Evolutionary conservation across 2,113 vertebrate species (phyloP), one percentile per base, ranked within the genome.

Genomic region (Gallinago media): DNA sequence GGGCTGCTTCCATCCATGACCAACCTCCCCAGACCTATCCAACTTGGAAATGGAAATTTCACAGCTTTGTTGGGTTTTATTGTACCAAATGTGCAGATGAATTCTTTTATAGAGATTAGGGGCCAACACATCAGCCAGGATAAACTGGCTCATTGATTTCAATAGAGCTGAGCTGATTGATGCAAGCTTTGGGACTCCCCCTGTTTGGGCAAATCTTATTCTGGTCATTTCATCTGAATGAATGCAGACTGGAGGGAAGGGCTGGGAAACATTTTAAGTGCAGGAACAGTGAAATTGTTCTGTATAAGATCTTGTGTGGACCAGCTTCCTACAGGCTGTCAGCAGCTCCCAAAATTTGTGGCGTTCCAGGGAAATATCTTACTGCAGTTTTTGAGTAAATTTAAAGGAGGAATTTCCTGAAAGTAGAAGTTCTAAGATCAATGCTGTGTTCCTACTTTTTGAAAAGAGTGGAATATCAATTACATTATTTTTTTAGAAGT

Each of bases 21-120:
- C 56, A 42, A 47, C 27, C 19, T 70, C 54, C 66, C 49, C 26
- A 76, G 62, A 56, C 14, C 26, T 52, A 44, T 68, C 34, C 71
- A 93, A 19, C 58, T 32, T 73, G n/a, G 34, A 94, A 95, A 79
- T 36, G 21, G 75, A 85, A 85, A 92, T 86, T 83, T 96, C 75
- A 70, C 58, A 54, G 67, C 67, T 95, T 88, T 88, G 15, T 66
- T 88, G 58, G 11, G 11, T 70, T 96, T 94, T 95, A 90, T 85
- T 58, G n/a, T 32, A 88, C 44, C 78, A 88, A 85, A 90, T 73
- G 49, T 83, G 58, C 62, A 80, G 44, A 62, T 62, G 44, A 93
- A 89, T 74, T 74, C 3, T 80, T 82, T 93, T 68, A 47, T n/a
- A 58, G n/a, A 70, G 61, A 88, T 79, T 38, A 73, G 59, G n/a